Evolutionary conservation across 2,113 vertebrate genomes (phyloP).

Genomic region (Colaptes auratus): DNA sequence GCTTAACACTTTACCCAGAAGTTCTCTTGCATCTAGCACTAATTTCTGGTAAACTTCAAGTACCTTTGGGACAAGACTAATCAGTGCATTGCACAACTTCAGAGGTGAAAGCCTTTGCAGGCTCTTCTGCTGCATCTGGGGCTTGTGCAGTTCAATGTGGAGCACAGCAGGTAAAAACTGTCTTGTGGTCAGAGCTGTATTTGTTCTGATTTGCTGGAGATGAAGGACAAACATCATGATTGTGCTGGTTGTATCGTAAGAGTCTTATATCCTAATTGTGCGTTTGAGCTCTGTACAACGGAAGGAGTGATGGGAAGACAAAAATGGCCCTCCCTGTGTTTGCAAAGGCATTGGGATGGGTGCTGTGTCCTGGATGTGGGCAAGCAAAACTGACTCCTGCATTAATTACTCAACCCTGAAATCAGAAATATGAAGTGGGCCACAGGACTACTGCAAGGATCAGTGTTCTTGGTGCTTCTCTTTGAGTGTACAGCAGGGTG

Average conservation of each 20-base stretch:
- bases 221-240: not conserved
- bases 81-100: not conserved
- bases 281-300: not conserved
- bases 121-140: not conserved
- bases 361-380: not conserved
- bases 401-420: not conserved
- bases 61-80: not conserved
- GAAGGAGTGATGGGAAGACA: not conserved
- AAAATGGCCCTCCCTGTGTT: not conserved
- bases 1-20: rapidly evolving
- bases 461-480: not conserved
- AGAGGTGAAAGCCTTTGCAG: not conserved
- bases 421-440: not conserved
- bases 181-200: not conserved
- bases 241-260: not conserved
- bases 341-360: not conserved
- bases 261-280: not conserved
- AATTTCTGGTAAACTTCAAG: not conserved
- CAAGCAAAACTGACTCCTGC: not conserved
- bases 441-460: not conserved
- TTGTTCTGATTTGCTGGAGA: not conserved
- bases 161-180: not conserved
- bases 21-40: not conserved
- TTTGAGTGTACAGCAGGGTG: not conserved
- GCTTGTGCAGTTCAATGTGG: not conserved